These are phyloP conservation scores for Cephus cinctus DNA, from an alignment of 1,140 invertebrate genomes.

Conservation along the genomic window DNA sequence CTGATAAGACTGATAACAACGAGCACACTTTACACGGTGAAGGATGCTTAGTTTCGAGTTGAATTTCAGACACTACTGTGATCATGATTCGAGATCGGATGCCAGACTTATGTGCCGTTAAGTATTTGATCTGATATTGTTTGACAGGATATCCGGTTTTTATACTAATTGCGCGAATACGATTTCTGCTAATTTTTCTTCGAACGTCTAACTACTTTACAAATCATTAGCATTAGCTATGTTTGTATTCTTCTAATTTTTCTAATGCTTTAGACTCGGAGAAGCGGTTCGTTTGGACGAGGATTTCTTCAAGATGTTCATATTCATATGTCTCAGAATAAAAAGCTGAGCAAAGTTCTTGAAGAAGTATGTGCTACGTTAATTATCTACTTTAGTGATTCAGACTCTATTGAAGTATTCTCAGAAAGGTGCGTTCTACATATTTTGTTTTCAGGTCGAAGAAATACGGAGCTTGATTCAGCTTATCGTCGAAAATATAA, in stretches of 20 bases:
- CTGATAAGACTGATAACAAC: constrained; percentile 47
- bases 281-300: constrained; percentile 33
- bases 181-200: not conserved
- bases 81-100: constrained; percentile 52
- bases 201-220: too few relatives aligned
- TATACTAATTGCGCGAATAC: not conserved
- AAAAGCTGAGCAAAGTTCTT: constrained; percentile 46
- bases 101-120: constrained; percentile 46
- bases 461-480: constrained; percentile 56
- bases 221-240: too few relatives aligned
- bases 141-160: constrained; percentile 2
- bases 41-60: constrained; percentile 28
- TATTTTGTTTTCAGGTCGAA: constrained; percentile 47
- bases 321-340: constrained; percentile 40
- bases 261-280: constrained; percentile 33
- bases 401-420: constrained; percentile 5
- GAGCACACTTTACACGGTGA: constrained; percentile 4
- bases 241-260: constrained; percentile 5
- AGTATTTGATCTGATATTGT: constrained; percentile 28
- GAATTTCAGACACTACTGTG: constrained; percentile 18
- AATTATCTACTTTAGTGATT: constrained; percentile 2
- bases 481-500: constrained; percentile 54
- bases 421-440: constrained; percentile 1
- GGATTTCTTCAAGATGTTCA: constrained; percentile 41
- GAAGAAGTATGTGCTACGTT: constrained; percentile 46